Conservation (phyloP, 2,888 invertebrate genomes). For the Hylaea fasciaria region DNA sequence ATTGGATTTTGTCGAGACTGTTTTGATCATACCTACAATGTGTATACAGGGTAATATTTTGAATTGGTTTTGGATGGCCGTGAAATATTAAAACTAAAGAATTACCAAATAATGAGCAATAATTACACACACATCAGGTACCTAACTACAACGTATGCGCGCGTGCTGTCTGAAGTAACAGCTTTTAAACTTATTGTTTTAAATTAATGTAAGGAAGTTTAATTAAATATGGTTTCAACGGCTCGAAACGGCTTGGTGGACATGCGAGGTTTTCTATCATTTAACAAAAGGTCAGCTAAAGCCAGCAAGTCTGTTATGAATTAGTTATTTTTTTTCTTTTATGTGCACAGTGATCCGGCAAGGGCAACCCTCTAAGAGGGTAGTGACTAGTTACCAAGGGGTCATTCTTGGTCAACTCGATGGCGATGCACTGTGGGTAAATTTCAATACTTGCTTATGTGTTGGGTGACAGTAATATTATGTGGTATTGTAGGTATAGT, state of each 20-base stretch:
- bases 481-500: no score
- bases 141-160: no score
- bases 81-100: no score
- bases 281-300: constrained; percentile 51
- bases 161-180: no score
- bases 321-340: constrained; percentile 52
- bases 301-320: constrained; percentile 50
- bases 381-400: constrained; percentile 52
- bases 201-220: constrained; percentile 1
- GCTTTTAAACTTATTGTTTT: no score
- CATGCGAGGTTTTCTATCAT: constrained; percentile 43
- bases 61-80: no score
- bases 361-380: constrained; percentile 52
- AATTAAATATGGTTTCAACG: constrained; percentile 30
- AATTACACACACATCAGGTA: no score
- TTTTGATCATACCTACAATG: not conserved
- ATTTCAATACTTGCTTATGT: not conserved
- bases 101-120: no score
- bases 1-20: constrained; percentile 1
- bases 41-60: no score
- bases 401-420: constrained; percentile 56
- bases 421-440: constrained; percentile 17
- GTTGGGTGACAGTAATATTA: no score
- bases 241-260: constrained; percentile 39
- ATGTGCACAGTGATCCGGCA: constrained; percentile 58